Conservation (phyloP, 1,140 invertebrate species). For the Physella acuta region DNA sequence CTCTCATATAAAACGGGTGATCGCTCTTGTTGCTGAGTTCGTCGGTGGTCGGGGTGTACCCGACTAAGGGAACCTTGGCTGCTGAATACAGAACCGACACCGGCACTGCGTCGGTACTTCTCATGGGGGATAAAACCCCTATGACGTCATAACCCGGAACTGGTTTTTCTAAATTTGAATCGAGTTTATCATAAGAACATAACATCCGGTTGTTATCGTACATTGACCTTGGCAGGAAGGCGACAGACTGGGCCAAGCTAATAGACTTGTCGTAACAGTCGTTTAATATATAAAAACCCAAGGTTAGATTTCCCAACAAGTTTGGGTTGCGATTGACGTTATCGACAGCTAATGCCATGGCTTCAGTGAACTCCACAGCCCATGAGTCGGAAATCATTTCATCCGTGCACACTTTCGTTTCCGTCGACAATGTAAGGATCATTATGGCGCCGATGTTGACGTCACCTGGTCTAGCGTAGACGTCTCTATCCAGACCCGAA, state of each 20-base stretch:
- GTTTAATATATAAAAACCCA: slow-evolving; percentile 32
- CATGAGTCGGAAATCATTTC: not conserved
- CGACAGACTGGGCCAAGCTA: slow-evolving; percentile 29
- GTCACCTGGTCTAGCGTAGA: not conserved
- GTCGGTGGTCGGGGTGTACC: slow-evolving; percentile 30
- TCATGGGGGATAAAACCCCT: not conserved
- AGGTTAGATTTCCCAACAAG: slow-evolving; percentile 30
- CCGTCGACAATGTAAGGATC: not conserved
- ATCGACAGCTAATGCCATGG: slow-evolving; percentile 31
- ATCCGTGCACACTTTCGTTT: not conserved
- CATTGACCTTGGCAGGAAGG: slow-evolving; percentile 28
- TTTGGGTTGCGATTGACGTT: slow-evolving; percentile 26
- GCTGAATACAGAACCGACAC: slow-evolving; percentile 66
- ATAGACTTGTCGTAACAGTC: slow-evolving; percentile 29
- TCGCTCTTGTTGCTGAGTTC: slow-evolving; percentile 31
- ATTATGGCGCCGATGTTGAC: slow-evolving; percentile 2
- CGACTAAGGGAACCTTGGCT: slow-evolving; percentile 69
- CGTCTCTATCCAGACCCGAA: not conserved
- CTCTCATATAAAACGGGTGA: slow-evolving; percentile 38
- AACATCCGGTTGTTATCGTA: too few species aligned
- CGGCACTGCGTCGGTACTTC: slow-evolving; percentile 43
- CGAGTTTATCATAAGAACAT: too few species aligned
- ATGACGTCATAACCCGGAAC: slow-evolving; percentile 1
- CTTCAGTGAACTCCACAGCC: slow-evolving; percentile 30
- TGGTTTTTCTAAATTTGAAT: too few species aligned